These are phyloP conservation scores for Phataginus tricuspis DNA, from an alignment of 2,797 vertebrate genomes.

Conservation along the genomic window DNA sequence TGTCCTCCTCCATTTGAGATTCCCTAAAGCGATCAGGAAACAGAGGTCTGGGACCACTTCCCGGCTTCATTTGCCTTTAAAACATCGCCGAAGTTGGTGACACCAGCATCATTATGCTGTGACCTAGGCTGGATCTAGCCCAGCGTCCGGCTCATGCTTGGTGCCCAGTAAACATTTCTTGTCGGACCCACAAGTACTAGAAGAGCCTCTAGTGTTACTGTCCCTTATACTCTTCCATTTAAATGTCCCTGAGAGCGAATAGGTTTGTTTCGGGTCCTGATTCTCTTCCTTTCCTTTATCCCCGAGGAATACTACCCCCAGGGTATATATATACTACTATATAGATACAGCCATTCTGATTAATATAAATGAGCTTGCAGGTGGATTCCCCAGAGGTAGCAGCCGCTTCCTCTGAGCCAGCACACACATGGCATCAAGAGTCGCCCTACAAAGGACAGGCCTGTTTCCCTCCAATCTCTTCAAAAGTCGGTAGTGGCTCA, in stretches of 20 bases:
- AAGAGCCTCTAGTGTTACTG: neutral
- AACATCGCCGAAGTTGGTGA: rapidly evolving
- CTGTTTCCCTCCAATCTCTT: neutral
- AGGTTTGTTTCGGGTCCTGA: neutral
- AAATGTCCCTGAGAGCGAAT: rapidly evolving
- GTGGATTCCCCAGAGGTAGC: rapidly evolving
- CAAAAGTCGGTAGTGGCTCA: neutral
- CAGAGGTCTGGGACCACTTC: neutral
- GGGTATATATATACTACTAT: too few relatives aligned
- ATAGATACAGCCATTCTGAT: neutral
- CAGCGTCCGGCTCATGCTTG: rapidly evolving
- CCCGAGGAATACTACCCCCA: neutral
- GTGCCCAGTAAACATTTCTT: neutral
- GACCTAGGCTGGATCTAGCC: rapidly evolving
- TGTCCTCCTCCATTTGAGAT: neutral
- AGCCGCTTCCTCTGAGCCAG: neutral
- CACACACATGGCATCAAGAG: neutral
- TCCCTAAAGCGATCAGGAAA: neutral
- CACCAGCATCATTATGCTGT: rapidly evolving
- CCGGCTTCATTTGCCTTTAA: neutral
- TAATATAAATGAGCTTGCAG: neutral
- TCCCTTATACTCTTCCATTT: neutral
- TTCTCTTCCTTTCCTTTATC: neutral
- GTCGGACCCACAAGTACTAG: neutral
- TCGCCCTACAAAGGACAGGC: neutral